Evolutionary conservation across 2,113 vertebrate genomes (phyloP), one percentile per base, ranked within the genome.

Genomic region (Prunella himalayana): DNA sequence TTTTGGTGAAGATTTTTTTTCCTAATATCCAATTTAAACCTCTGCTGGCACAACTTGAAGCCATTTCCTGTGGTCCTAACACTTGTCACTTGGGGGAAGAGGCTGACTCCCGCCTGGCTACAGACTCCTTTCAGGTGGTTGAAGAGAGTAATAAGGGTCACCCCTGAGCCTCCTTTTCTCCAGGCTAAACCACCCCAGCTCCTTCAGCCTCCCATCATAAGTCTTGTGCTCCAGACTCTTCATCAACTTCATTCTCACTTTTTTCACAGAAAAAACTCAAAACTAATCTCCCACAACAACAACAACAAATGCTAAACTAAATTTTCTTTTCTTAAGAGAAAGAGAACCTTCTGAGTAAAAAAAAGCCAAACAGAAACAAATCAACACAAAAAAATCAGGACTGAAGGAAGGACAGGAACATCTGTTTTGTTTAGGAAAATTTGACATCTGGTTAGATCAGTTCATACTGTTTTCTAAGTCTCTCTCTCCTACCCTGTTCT

Each of bases 101-200:
- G 6, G 6, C 8, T 0, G 0, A 59, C 1, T 2, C 8, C 10
- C 9, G 51, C 13, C 3, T 14, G 17, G 9, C 35, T 31, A 12
- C 17, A 80, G 2, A 3, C 11, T 22, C 30, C 23, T 44, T 51
- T 39, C 37, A 30, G 69, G 39, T 1, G 4, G 3, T 23, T 72
- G 27, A 50, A 23, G 12, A 72, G 22, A 50, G 37, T 7, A 1
- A 37, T 22, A 10, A 39, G 6, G 24, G n/a, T 53, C 24, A 9
- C 10, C 10, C 22, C 15, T 42, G 18, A 60, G 20, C 11, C 16
- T 81, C n/a, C n/a, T n/a, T 81, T 81, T 21, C n/a, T 66, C 44
- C 37, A 51, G 18, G 23, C 6, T 51, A n/a, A 73, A 45, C 13
- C 37, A 10, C 15, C 8, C 10, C 22, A 24, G 15, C 4, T 66